Percentiles rank a stretch among this genome's conserved stretches.
Evolutionary conservation across 1,140 invertebrate species (phyloP).

Genomic region (Eupristina koningsbergeri): DNA sequence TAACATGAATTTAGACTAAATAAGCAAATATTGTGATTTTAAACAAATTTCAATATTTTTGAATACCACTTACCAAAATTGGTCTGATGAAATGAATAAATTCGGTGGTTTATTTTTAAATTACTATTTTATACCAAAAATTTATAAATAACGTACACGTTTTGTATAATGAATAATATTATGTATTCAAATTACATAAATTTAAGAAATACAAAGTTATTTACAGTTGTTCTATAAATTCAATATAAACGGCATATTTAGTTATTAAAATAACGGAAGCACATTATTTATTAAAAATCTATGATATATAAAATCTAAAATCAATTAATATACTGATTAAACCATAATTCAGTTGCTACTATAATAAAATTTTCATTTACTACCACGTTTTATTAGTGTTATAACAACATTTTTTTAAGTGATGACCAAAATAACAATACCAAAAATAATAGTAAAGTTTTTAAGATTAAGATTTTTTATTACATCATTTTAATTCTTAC

Average conservation of each 20-base stretch:
- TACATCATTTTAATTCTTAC: constrained; percentile 12
- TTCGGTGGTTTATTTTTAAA: not conserved
- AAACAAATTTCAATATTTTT: too few relatives aligned
- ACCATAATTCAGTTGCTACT: not conserved
- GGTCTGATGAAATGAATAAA: constrained; percentile 7
- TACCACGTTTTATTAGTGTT: too few relatives aligned
- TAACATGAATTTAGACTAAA: not conserved
- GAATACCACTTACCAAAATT: not conserved
- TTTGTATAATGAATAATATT: not conserved
- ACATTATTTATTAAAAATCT: not conserved
- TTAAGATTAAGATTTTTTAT: constrained; percentile 19
- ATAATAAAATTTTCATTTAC: not conserved
- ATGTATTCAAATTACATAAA: not conserved
- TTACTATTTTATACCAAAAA: constrained; percentile 12
- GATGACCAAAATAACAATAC: not conserved
- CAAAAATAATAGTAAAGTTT: constrained; percentile 1
- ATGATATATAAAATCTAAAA: not conserved
- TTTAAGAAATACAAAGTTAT: not conserved
- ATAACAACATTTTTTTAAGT: not conserved
- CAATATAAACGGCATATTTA: not conserved
- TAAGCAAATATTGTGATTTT: too few relatives aligned
- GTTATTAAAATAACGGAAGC: not conserved
- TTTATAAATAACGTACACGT: not conserved
- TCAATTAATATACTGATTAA: not conserved
- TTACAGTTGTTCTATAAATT: not conserved